phyloP scores from a whole-genome alignment of 1,140 invertebrate genomes.

The Ceratoteleas bidentatus region DNA sequence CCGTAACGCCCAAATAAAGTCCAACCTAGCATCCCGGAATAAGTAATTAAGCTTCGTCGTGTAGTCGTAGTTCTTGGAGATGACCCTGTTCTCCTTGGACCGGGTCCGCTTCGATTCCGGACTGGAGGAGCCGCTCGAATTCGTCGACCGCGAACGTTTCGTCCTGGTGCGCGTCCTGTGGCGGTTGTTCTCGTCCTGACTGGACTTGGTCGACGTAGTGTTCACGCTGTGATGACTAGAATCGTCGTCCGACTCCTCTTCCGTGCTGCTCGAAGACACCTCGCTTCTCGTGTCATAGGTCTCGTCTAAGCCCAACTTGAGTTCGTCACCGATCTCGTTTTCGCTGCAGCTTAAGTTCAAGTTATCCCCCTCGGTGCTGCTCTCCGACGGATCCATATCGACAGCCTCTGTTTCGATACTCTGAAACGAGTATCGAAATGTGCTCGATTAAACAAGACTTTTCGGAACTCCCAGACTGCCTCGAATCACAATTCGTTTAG shows the following conservation, averaged over 20 bases:
- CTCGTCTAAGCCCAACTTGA: conserved; percentile 85
- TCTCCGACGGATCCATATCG: conserved; percentile 40
- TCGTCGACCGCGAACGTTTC: conserved; percentile 75
- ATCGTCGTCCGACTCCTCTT: conserved; percentile 81
- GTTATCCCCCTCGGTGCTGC: conserved; percentile 85
- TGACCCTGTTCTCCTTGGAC: conserved; percentile 81
- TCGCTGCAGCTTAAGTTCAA: conserved; percentile 86
- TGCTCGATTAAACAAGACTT: no score
- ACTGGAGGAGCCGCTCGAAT: conserved; percentile 79
- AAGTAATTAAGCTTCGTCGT: conserved; percentile 95
- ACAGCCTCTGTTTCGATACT: conserved; percentile 7
- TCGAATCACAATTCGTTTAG: no score
- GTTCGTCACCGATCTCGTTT: conserved; percentile 87
- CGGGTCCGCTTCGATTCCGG: conserved; percentile 80
- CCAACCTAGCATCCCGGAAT: conserved; percentile 92
- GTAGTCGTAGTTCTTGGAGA: conserved; percentile 90
- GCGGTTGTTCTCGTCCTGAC: conserved; percentile 82
- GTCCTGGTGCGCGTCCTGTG: conserved; percentile 74
- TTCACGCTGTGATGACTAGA: conserved; percentile 88
- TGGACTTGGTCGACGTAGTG: conserved; percentile 86
- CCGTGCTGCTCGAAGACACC: conserved; percentile 86
- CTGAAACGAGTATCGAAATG: conserved; percentile 15
- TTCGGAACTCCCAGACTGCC: no score
- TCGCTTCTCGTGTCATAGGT: conserved; percentile 89
- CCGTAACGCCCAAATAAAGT: conserved; percentile 34